Base-by-base conservation (phyloP, 2,113 vertebrate species). In the Odontesthes bonariensis region DNA sequence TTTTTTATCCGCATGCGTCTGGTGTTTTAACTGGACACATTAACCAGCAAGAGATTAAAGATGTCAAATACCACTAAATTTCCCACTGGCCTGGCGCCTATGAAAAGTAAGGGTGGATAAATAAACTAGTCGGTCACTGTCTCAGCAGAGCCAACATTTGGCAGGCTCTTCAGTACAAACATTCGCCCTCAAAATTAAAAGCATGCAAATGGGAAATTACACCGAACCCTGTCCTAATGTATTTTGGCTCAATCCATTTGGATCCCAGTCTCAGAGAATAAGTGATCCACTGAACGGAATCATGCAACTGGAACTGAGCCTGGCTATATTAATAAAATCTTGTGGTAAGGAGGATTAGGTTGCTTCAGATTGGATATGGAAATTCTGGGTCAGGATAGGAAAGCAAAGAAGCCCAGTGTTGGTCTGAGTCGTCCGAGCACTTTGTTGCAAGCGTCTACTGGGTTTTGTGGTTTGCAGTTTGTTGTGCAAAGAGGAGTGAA, bases 151-250 rank as follows among this genome's bases (percentile, higher is more conserved):
- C 54, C 65, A 51, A 69, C 58, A 77, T 72, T 86, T 92, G 89
- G 89, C 91, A 91, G 73, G 31, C 53, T 68, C 52, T 32, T 72
- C 52, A 76, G 42, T 52, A 44, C 60, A 61, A 78, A 44, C 52
- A 65, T 85, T 83, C 83, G 75, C 73, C 56, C 82, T 85, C 60
- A 38, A 74, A 92, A 83, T 80, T 76, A 88, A 86, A 83, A 76
- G 69, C 46, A 70, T 22, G 47, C 73, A 83, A 88, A 86, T 74
- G 40, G 82, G 67, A 79, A 81, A 88, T 78, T 73, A 84, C 76
- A 64, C 32, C 65, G 55, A 83, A 84, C 67, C 8, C 33, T 17
- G 20, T 77, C 69, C 58, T 86, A 82, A 88, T 85, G 77, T 73
- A 32, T 76, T 85, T 78, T 85, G 88, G 88, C 86, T 74, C 67